Evolutionary conservation across 2,888 invertebrate species (phyloP).

Genomic region (Drosophila lacicola): DNA sequence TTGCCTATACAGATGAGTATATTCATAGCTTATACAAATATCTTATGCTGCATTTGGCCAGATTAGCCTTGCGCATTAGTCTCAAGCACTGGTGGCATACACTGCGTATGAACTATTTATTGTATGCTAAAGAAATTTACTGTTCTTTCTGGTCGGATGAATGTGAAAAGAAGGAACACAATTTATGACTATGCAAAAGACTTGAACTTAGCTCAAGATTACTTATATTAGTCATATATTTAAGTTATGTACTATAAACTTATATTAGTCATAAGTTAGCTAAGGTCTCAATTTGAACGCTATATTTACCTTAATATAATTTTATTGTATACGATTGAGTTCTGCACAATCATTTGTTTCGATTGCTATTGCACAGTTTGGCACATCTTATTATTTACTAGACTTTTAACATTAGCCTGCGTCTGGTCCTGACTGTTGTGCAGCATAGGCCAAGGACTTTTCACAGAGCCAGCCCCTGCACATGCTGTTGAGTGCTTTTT

Average conservation of each 20-base stretch:
- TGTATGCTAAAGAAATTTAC: not conserved
- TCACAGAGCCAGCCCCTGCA: slow-evolving; percentile 14
- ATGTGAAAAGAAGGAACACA: slow-evolving; percentile 2
- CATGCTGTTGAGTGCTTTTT: slow-evolving; percentile 28
- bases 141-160: not conserved
- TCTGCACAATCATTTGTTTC: not conserved
- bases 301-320: not conserved
- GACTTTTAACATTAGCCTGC: not conserved
- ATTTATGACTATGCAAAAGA: slow-evolving; percentile 15
- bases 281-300: not conserved
- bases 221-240: not conserved
- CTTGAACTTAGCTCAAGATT: not conserved
- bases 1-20: slow-evolving; percentile 22
- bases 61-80: slow-evolving; percentile 31
- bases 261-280: not conserved
- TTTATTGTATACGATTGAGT: not conserved
- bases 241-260: no score
- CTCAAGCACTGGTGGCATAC: slow-evolving; percentile 17
- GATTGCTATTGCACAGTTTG: not conserved
- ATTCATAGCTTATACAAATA: slow-evolving; percentile 44
- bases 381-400: slow-evolving; percentile 1
- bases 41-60: slow-evolving; percentile 36
- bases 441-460: slow-evolving; percentile 46
- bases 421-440: not conserved
- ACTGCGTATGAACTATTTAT: slow-evolving; percentile 42